Base-by-base conservation (phyloP, 2,888 invertebrate species). In the Lepidocyrtoides sp. region DNA sequence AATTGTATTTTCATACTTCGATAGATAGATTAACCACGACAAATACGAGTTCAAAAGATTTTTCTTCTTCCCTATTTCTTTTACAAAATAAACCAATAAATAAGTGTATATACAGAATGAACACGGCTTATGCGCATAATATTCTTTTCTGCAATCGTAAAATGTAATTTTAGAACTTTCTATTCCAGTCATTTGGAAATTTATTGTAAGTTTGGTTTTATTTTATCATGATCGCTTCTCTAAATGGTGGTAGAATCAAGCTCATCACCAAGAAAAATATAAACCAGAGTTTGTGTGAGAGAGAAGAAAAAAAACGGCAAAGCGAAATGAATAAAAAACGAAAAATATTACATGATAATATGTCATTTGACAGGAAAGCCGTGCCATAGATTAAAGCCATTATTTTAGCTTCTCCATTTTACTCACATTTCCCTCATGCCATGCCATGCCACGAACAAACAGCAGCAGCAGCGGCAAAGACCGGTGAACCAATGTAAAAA, bases 281-380 rank as follows among this genome's bases (percentile, higher is more conserved):
- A 17, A 57, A 3, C 54, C 54, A 57, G 17, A n/a, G 17, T n/a
- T 20, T n/a, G 17, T 20, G n/a, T 20, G 20, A 7, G 17, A n/a
- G 54, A 63, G 17, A n/a, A 4, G 32, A n/a, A n/a, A 17, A 32
- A 5, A 17, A 4, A 66, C 0, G 1, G 66, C 17, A 17, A 66
- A 17, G 32, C 12, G 51, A 54, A 29, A 12, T 51, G 54, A 57
- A 32, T 51, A 51, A 77, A 26, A 29, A 79, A 54, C 17, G 36
- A 57, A 57, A 79, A 79, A 79, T 54, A 79, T 77, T 79, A 75
- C 79, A 79, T 57, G 79, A 79, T 79, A 79, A 79, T 79, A 79
- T 79, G 79, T 57, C 54, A 79, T 79, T 79, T 79, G 54, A 79
- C 79, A 54, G 54, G 54, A 79, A 75, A 75, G 54, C 32, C 79